These are phyloP conservation scores for Neodiprion virginianus DNA, from an alignment of 1,140 invertebrate species.

Conservation along the genomic window DNA sequence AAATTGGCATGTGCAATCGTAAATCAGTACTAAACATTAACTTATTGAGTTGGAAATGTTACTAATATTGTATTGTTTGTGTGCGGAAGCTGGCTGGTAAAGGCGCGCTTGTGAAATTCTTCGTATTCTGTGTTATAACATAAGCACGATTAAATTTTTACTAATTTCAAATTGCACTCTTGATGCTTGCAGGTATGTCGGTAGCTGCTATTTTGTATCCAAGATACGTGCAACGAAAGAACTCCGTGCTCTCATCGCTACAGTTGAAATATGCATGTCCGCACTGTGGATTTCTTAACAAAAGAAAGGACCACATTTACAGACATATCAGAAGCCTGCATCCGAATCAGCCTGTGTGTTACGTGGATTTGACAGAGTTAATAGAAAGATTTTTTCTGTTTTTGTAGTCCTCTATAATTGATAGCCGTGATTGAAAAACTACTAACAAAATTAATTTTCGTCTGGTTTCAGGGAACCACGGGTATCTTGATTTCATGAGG, in stretches of 20 bases:
- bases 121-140: too few species aligned
- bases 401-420: background rate
- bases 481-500: background rate
- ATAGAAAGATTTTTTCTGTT: background rate
- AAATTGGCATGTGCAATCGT: too few species aligned
- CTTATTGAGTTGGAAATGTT: too few species aligned
- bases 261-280: conserved; percentile 31
- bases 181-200: conserved; percentile 27
- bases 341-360: conserved; percentile 29
- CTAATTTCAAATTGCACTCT: background rate
- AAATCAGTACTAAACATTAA: too few species aligned
- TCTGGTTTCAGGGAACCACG: background rate
- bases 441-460: background rate
- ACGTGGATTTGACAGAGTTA: conserved; percentile 28
- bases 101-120: too few species aligned
- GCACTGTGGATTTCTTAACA: conserved; percentile 33
- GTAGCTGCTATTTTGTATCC: conserved; percentile 16
- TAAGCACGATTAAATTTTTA: background rate
- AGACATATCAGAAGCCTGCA: conserved; percentile 33
- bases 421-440: background rate
- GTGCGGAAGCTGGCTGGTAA: too few species aligned
- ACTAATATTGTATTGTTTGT: too few species aligned
- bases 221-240: conserved; percentile 17
- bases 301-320: conserved; percentile 37
- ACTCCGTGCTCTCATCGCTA: background rate